Conservation (phyloP, 1,140 invertebrate species). For the Pseudomyrmex cubaensis region DNA sequence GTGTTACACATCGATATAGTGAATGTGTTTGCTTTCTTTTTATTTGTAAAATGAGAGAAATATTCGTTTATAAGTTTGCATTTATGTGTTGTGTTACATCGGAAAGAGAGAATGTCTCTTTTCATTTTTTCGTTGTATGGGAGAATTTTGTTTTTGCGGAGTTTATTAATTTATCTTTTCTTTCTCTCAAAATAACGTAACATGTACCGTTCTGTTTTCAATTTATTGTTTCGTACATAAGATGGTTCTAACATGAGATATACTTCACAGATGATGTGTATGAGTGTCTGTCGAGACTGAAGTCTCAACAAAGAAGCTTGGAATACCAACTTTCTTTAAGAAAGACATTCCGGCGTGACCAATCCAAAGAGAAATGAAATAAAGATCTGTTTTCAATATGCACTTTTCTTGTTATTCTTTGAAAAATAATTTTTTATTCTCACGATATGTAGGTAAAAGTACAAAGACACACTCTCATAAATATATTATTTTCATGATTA, state of each 20-base stretch:
- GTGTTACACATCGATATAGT: no score
- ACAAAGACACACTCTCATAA: no score
- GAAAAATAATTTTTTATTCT: not conserved
- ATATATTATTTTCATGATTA: not conserved
- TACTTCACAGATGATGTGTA: slow-evolving; percentile 6
- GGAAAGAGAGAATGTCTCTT: no score
- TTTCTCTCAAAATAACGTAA: not conserved
- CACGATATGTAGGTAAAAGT: no score
- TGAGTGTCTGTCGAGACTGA: not conserved
- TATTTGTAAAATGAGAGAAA: not conserved
- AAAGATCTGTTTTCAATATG: no score
- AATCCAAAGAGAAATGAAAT: no score
- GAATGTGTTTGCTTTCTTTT: not conserved
- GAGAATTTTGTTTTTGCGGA: no score
- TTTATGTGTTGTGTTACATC: not conserved
- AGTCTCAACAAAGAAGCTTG: no score
- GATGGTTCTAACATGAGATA: not conserved
- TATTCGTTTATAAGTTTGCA: not conserved
- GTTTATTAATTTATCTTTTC: not conserved
- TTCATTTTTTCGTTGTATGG: not conserved
- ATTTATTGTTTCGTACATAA: not conserved
- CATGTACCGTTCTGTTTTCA: not conserved
- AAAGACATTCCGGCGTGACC: not conserved
- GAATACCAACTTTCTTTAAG: not conserved
- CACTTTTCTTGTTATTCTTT: not conserved